Conservation (phyloP, 1,140 invertebrate species). For the Plodia interpunctella region DNA sequence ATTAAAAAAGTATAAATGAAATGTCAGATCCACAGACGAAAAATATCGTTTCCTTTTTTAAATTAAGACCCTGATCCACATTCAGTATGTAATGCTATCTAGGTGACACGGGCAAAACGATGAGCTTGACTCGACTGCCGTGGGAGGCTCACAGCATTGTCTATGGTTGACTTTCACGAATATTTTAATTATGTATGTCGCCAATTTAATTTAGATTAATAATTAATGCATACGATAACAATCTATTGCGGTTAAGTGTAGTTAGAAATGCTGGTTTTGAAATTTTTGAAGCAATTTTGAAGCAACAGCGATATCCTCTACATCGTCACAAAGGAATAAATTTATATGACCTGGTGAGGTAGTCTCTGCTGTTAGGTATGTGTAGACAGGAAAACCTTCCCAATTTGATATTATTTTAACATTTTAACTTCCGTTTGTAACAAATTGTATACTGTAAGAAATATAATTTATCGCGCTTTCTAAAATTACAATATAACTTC, state of each 20-base stretch:
- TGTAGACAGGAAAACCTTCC: no score
- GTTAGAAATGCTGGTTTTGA: slow-evolving; percentile 5
- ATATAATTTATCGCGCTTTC: no score
- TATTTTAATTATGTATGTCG: slow-evolving; percentile 57
- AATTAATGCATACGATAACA: slow-evolving; percentile 21
- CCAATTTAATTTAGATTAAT: slow-evolving; percentile 45
- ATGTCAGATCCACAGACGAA: not conserved
- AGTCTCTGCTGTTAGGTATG: no score
- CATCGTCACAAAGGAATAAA: no score
- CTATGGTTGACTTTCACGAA: slow-evolving; percentile 44
- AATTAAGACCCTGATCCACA: slow-evolving; percentile 43
- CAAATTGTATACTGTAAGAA: no score
- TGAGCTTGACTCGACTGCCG: slow-evolving; percentile 21
- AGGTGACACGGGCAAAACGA: slow-evolving; percentile 37
- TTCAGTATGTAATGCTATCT: slow-evolving; percentile 26
- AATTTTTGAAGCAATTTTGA: no score
- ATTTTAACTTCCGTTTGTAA: no score
- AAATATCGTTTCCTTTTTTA: not conserved
- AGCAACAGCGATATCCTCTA: no score
- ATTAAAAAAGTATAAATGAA: not conserved
- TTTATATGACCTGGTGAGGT: no score
- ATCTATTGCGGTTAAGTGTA: slow-evolving; percentile 12
- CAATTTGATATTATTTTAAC: no score
- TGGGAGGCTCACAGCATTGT: slow-evolving; percentile 54
- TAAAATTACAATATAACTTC: no score